A percentile compares a stretch with the other conserved stretches of the same genome.
Conservation (phyloP, 2,888 invertebrate genomes). For the Muschampia plurimacula region DNA sequence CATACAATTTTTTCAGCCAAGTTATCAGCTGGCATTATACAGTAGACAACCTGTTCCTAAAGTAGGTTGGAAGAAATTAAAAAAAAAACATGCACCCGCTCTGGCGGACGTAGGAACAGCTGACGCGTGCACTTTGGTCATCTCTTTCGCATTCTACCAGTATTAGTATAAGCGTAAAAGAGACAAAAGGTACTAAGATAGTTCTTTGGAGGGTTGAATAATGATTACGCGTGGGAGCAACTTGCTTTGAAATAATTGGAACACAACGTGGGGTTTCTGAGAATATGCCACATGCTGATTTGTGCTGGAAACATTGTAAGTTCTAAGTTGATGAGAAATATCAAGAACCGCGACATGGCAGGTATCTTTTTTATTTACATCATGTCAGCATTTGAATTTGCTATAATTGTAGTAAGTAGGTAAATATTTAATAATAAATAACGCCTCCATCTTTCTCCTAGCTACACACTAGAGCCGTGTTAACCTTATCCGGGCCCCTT, state of each 20-base stretch:
- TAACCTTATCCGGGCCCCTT: no score
- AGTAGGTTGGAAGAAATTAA: slow-evolving; percentile 43
- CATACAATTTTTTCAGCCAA: slow-evolving; percentile 8
- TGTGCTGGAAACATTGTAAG: no score
- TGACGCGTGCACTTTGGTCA: slow-evolving; percentile 38
- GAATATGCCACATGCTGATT: no score
- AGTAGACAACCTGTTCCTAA: slow-evolving; percentile 43
- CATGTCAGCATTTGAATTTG: no score
- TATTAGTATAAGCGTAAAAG: neutral
- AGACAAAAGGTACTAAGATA: neutral
- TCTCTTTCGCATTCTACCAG: neutral
- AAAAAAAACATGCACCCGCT: slow-evolving; percentile 31
- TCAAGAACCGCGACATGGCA: no score
- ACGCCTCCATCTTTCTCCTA: no score
- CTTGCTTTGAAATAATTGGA: neutral
- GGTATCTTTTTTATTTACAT: no score
- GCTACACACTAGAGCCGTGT: no score
- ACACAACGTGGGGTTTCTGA: no score
- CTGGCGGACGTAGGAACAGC: slow-evolving; percentile 43
- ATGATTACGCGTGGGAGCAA: neutral
- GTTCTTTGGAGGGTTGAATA: neutral
- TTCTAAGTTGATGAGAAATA: no score
- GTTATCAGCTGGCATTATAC: slow-evolving; percentile 22
- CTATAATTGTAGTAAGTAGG: no score
- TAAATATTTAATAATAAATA: no score